A percentile compares a stretch with the other conserved stretches of the same genome.
phyloP scores from a whole-genome alignment of 2,888 invertebrate species.

The Zonitis immaculata region DNA sequence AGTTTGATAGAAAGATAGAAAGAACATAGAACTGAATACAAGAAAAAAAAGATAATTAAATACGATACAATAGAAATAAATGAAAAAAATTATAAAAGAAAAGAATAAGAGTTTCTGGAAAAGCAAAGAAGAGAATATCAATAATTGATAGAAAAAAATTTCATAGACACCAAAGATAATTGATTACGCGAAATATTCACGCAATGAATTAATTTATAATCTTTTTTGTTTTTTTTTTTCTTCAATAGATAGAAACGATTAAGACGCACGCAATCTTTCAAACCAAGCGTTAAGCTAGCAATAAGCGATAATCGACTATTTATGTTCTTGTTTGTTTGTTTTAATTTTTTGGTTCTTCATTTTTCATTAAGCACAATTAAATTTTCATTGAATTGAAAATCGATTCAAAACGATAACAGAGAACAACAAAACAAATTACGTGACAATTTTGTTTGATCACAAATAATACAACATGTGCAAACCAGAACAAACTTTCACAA shows the following conservation, averaged over 20 bases:
- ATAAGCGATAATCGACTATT: background rate
- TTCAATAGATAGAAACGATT: background rate
- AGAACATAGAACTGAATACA: too few species aligned
- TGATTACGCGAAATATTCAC: background rate
- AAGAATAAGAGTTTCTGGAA: background rate
- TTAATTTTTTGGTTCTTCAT: too few species aligned
- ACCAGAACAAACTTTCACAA: background rate
- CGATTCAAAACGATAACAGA: too few species aligned
- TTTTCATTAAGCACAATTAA: background rate
- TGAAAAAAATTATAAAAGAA: background rate
- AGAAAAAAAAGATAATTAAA: too few species aligned
- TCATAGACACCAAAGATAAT: background rate
- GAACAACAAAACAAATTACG: conserved; percentile 2
- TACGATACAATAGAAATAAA: background rate
- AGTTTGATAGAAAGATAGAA: conserved; percentile 1
- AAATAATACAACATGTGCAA: conserved; percentile 3
- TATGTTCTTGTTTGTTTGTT: too few species aligned
- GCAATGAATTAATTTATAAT: background rate
- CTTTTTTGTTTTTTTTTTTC: background rate
- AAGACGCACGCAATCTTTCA: conserved; percentile 5
- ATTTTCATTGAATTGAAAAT: background rate
- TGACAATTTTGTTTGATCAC: background rate
- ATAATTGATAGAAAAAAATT: background rate
- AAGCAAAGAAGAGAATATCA: background rate
- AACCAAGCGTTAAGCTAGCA: conserved; percentile 5